Evolutionary conservation across 2,797 vertebrate genomes (phyloP), one percentile per base, ranked within the genome.

Genomic region (Manis crassicaudata): DNA sequence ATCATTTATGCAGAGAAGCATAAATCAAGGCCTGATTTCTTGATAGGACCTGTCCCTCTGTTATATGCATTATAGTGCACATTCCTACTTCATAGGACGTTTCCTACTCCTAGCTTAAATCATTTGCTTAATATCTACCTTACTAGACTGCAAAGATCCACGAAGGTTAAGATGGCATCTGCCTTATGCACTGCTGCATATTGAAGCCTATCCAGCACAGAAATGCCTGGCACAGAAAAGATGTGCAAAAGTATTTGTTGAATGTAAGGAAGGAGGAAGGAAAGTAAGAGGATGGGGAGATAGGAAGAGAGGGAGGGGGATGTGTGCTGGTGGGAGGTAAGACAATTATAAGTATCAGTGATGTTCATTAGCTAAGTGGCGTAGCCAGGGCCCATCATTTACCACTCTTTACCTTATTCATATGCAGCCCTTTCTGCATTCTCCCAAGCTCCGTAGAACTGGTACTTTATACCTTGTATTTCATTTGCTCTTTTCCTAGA

Each of bases 401-500:
- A 86, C 82, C 58, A 46, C 63, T 77, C 32, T 58, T 11, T 40
- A 3, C 10, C 80, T 86, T 56, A 43, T 81, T 94, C 43, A 46
- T 32, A 70, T 23, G 32, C 17, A 46, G 27, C 10, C 11, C 35
- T 79, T 89, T 86, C 25, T 56, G n/a, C 70, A 83, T 72, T 87
- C 58, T 88, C 75, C 79, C 52, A 56, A 23, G 58, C 18, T 50
- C 13, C 58, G 56, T 0, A 40, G 50, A 52, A 83, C 11, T 40
- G 14, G n/a, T 70, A 40, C 46, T 76, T 77, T 52, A 50, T 43
- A 56, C 18, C 12, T 95, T 75, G 18, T 77, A 88, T 95, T 92
- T 90, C 84, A 86, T 40, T 58, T 35, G 25, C 72, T 92, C 9
- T 77, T 90, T 95, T 80, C 76, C 54, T 92, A 86, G 90, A 96